phyloP scores from a whole-genome alignment of 2,888 invertebrate genomes.

The Melipona beecheii region DNA sequence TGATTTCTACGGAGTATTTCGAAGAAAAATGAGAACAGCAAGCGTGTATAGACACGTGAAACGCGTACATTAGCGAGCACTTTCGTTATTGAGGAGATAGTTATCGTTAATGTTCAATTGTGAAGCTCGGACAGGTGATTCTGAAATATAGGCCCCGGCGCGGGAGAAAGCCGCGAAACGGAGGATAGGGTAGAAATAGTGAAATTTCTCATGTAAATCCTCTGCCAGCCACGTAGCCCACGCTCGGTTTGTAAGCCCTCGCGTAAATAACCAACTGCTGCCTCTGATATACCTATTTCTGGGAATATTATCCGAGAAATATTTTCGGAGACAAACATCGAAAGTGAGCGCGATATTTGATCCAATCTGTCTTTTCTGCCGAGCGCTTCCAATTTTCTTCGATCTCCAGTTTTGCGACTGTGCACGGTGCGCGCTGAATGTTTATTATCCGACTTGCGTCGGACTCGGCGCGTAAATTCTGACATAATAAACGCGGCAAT shows the following conservation, averaged over 20 bases:
- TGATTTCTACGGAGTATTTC: too few species aligned
- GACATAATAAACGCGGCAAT: neutral
- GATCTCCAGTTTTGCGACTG: neutral
- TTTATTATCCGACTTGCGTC: neutral
- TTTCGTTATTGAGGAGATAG: neutral
- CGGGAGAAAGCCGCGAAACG: constrained; percentile 12
- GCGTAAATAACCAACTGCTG: constrained; percentile 69
- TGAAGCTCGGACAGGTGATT: neutral
- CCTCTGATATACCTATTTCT: constrained; percentile 56
- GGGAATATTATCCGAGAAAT: constrained; percentile 56
- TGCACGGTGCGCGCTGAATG: neutral
- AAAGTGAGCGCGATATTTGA: constrained; percentile 34
- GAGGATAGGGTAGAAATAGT: constrained; percentile 50
- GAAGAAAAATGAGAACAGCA: too few species aligned
- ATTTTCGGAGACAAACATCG: constrained; percentile 40
- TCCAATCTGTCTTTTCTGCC: constrained; percentile 7
- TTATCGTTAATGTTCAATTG: neutral
- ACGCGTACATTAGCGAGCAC: neutral
- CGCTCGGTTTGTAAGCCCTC: constrained; percentile 53
- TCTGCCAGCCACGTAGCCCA: constrained; percentile 43
- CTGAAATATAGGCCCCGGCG: constrained; percentile 1
- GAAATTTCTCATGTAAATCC: constrained; percentile 78
- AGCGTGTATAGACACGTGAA: too few species aligned
- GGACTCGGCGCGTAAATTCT: neutral
- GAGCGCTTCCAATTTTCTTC: neutral